A percentile compares a stretch with the other conserved stretches of the same genome.
Conservation (phyloP, 2,888 invertebrate genomes). For the Deroplatys truncata region DNA sequence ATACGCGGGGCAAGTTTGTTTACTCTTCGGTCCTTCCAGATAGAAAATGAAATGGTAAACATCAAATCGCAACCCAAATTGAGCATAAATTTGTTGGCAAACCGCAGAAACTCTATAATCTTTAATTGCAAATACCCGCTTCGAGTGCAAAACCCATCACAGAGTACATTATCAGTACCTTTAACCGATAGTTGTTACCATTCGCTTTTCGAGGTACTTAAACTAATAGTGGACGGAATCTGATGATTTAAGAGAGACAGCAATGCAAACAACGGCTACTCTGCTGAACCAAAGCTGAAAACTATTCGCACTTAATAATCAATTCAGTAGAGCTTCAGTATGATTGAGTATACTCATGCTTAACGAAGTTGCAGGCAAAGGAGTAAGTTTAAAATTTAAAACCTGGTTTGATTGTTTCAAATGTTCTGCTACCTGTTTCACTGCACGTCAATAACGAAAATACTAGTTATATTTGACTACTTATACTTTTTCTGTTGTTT, state of each 20-base stretch:
- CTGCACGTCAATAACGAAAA: too few relatives aligned
- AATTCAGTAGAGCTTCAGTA: background rate
- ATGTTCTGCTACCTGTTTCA: too few relatives aligned
- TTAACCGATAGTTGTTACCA: background rate
- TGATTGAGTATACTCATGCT: background rate
- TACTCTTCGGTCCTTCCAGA: background rate
- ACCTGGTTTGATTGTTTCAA: too few relatives aligned
- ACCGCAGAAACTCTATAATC: background rate
- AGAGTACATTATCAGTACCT: background rate
- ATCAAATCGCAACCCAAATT: background rate
- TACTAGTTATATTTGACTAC: too few relatives aligned
- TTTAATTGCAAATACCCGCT: background rate
- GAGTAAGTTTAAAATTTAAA: background rate
- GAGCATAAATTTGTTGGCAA: background rate
- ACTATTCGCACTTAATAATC: background rate
- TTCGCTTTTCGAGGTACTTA: background rate
- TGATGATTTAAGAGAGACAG: background rate
- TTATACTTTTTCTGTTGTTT: too few relatives aligned
- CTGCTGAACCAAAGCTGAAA: background rate
- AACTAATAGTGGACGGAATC: background rate
- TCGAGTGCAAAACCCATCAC: background rate
- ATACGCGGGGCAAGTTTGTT: background rate
- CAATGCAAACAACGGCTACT: background rate
- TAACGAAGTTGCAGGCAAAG: background rate
- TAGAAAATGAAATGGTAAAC: background rate